Conservation (phyloP, 2,888 invertebrate species). For the Nycteola revayana region DNA sequence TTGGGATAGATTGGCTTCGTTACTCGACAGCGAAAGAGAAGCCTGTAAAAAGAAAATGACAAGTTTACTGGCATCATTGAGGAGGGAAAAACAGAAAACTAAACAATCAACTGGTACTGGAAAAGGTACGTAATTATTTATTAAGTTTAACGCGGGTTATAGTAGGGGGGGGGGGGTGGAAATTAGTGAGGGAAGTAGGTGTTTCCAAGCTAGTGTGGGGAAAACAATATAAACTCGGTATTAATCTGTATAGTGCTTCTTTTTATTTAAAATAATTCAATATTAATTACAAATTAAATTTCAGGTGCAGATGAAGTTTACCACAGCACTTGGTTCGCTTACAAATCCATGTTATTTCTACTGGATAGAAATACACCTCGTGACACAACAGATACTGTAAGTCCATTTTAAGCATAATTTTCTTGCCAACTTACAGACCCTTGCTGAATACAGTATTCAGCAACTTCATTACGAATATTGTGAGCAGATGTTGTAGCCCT, state of each 20-base stretch:
- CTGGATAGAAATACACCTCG: conserved; percentile 24
- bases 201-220: no score
- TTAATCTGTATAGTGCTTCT: not conserved
- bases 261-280: not conserved
- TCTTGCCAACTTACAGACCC: conserved; percentile 24
- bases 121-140: conserved; percentile 15
- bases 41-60: conserved; percentile 22
- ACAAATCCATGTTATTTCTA: conserved; percentile 23
- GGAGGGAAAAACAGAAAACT: conserved; percentile 23
- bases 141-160: conserved; percentile 2
- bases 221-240: no score
- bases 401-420: conserved; percentile 23
- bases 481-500: conserved; percentile 21
- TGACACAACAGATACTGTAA: conserved; percentile 14
- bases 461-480: conserved; percentile 21
- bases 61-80: conserved; percentile 24
- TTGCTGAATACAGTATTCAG: conserved; percentile 23
- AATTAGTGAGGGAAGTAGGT: no score
- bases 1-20: conserved; percentile 23
- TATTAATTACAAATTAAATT: conserved; percentile 14
- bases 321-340: conserved; percentile 8
- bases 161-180: no score
- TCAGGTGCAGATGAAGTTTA: conserved; percentile 25
- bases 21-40: conserved; percentile 14
- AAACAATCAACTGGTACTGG: conserved; percentile 26